phyloP scores from a whole-genome alignment of 2,888 invertebrate species.

The Drosophila histrio region DNA sequence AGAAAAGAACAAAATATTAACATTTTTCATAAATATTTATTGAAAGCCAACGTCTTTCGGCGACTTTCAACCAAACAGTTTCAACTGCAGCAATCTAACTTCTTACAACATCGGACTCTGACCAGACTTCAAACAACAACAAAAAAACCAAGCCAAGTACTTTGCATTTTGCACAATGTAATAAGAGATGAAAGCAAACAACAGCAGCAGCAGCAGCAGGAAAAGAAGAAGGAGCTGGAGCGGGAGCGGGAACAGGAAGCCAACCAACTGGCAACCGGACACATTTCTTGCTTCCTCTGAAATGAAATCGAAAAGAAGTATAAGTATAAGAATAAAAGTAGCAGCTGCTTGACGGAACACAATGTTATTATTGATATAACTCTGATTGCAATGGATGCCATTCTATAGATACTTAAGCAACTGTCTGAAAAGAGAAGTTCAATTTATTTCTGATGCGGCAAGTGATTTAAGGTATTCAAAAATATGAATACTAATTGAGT shows the following conservation, averaged over 20 bases:
- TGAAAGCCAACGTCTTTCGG: conserved; percentile 34
- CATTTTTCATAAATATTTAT: conserved; percentile 78
- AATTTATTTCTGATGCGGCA: neutral
- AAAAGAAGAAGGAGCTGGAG: neutral
- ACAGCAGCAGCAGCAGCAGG: conserved; percentile 28
- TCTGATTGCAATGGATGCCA: conserved; percentile 17
- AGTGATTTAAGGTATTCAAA: neutral
- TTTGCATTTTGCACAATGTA: conserved; percentile 71
- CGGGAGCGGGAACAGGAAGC: neutral
- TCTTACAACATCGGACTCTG: conserved; percentile 34
- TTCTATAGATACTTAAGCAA: conserved; percentile 2
- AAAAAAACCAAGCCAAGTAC: conserved; percentile 40
- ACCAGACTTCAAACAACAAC: conserved; percentile 11
- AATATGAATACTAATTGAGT: conserved; percentile 5
- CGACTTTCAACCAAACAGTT: conserved; percentile 50
- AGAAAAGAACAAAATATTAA: conserved; percentile 38
- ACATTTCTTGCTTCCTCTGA: conserved; percentile 26
- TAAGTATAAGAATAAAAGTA: conserved; percentile 22
- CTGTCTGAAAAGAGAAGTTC: neutral
- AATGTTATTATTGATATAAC: conserved; percentile 54
- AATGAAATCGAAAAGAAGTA: conserved; percentile 35
- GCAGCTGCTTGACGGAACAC: conserved; percentile 55
- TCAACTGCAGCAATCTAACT: conserved; percentile 66
- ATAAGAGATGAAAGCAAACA: conserved; percentile 69
- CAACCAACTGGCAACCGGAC: conserved; percentile 35